Percentiles rank a stretch among this genome's conserved stretches.
These are phyloP conservation scores for Drosophila silvestris DNA, from an alignment of 2,888 invertebrate genomes.

Conservation along the genomic window DNA sequence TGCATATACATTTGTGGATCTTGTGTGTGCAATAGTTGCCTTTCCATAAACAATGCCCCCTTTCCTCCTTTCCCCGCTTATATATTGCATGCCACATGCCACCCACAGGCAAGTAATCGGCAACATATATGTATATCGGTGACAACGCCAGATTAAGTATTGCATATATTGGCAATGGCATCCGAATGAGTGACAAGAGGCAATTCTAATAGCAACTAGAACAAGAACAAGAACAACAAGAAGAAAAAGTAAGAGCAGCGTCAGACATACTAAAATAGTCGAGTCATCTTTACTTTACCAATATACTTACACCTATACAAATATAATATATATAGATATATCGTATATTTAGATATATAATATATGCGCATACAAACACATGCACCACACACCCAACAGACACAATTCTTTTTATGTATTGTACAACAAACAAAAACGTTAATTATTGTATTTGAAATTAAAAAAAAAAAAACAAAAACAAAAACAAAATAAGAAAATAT, in stretches of 20 bases:
- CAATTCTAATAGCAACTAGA: conserved; percentile 1
- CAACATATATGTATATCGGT: neutral
- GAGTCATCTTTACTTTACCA: conserved; percentile 53
- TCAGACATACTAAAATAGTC: conserved; percentile 34
- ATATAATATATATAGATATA: conserved; percentile 25
- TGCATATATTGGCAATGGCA: neutral
- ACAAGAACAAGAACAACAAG: neutral
- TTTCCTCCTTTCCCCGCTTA: neutral
- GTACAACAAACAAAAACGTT: conserved; percentile 50
- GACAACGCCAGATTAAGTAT: neutral
- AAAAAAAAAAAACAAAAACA: conserved; percentile 15
- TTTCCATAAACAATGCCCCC: neutral
- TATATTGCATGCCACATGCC: neutral
- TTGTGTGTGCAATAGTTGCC: conserved; percentile 1
- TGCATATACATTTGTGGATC: neutral
- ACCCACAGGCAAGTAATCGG: neutral
- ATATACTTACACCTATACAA: conserved; percentile 42
- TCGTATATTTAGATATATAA: conserved; percentile 12
- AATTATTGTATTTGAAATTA: conserved; percentile 54
- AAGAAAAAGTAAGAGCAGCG: conserved; percentile 4
- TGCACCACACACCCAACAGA: conserved; percentile 14
- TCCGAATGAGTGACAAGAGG: neutral
- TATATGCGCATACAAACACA: conserved; percentile 2
- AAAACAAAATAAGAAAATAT: neutral
- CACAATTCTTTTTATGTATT: conserved; percentile 55